A percentile compares a stretch with the other conserved stretches of the same genome.
Evolutionary conservation across 2,888 invertebrate genomes (phyloP).

Genomic region (Synanthedon andrenaeformis): DNA sequence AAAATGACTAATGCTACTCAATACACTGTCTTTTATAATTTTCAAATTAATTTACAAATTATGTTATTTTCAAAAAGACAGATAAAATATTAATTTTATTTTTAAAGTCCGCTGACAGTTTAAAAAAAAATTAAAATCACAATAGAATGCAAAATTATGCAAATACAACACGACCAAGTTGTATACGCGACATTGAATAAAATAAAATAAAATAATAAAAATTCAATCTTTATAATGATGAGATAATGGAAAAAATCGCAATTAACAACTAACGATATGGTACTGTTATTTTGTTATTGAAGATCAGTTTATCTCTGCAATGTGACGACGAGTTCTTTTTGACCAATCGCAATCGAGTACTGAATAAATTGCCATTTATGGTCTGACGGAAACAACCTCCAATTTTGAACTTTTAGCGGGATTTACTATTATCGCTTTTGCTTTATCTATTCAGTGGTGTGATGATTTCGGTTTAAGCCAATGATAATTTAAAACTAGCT

Average conservation of each 20-base stretch:
- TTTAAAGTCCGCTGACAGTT: background rate
- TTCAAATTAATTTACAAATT: constrained; percentile 3
- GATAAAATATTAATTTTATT: constrained; percentile 1
- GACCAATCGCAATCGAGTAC: constrained; percentile 69
- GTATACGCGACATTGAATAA: too few species aligned
- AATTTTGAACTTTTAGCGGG: constrained; percentile 32
- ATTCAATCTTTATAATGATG: too few species aligned
- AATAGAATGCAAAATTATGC: too few species aligned
- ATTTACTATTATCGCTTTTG: background rate
- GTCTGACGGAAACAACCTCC: constrained; percentile 56
- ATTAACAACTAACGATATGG: too few species aligned
- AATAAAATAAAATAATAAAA: too few species aligned
- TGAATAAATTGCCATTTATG: constrained; percentile 75
- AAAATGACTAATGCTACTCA: constrained; percentile 41
- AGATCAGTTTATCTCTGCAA: too few species aligned
- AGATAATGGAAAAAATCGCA: too few species aligned
- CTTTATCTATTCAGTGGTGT: background rate
- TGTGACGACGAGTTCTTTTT: constrained; percentile 11
- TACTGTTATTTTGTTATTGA: too few species aligned
- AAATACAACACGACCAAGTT: too few species aligned
- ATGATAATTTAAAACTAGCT: too few species aligned
- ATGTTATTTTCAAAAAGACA: background rate
- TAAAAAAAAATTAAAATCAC: background rate
- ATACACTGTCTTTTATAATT: constrained; percentile 24
- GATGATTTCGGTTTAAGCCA: too few species aligned